Evolutionary conservation across 1,140 invertebrate genomes (phyloP).

Genomic region (Pseudomyrmex sp.): DNA sequence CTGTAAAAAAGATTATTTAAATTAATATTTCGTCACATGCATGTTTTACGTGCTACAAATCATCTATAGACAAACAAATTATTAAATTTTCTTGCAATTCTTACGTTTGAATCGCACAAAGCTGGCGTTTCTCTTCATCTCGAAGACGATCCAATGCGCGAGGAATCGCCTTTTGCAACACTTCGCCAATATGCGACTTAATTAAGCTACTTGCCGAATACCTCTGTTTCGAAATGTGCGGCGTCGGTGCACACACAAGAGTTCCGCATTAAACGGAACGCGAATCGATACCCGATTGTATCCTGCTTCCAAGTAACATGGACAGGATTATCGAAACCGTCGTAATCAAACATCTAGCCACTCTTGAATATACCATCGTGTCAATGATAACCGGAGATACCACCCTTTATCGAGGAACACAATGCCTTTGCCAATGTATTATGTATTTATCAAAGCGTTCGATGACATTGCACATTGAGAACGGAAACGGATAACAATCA

Average conservation of each 20-base stretch:
- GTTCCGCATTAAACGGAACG: conserved; percentile 15
- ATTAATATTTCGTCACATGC: too few species aligned
- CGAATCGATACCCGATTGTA: conserved; percentile 63
- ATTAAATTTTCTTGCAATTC: neutral
- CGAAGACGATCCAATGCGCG: neutral
- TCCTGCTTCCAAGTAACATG: conserved; percentile 1
- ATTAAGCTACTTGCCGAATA: conserved; percentile 23
- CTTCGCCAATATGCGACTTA: neutral
- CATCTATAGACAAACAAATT: neutral
- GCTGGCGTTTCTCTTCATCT: neutral
- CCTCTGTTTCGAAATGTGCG: neutral
- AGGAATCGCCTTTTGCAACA: neutral
- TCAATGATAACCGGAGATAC: neutral
- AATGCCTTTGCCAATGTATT: neutral
- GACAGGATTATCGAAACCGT: conserved; percentile 38
- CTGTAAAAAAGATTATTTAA: neutral
- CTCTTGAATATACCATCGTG: neutral
- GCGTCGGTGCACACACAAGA: conserved; percentile 6
- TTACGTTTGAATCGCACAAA: neutral
- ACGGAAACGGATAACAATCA: neutral
- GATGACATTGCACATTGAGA: neutral
- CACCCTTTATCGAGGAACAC: neutral
- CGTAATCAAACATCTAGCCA: conserved; percentile 14
- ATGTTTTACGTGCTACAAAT: neutral
- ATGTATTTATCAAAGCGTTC: conserved; percentile 11